These are phyloP conservation scores for Hyposoter didymator DNA, from an alignment of 2,888 invertebrate genomes.

Conservation along the genomic window DNA sequence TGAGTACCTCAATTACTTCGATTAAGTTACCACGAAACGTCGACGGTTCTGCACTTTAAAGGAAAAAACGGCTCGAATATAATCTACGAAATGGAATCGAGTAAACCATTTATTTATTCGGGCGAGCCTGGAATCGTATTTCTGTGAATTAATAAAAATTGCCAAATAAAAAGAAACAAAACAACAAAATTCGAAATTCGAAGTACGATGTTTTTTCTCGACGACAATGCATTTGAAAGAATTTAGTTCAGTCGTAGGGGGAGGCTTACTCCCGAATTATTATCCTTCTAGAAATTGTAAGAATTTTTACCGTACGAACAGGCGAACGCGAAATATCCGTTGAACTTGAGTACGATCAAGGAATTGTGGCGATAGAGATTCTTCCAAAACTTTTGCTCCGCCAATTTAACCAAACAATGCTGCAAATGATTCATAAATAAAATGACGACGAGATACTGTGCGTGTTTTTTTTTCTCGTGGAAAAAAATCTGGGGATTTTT, in stretches of 20 bases:
- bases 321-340: neutral
- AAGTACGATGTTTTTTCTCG: too few relatives aligned
- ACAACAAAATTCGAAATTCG: constrained; percentile 8
- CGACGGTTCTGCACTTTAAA: constrained; percentile 78
- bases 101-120: neutral
- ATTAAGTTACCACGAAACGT: constrained; percentile 81
- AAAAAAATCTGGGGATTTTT: neutral
- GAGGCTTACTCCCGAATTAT: too few relatives aligned
- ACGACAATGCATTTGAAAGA: too few relatives aligned
- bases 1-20: constrained; percentile 60
- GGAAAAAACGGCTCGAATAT: constrained; percentile 81
- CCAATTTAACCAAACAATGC: too few relatives aligned
- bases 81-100: constrained; percentile 59
- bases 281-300: neutral
- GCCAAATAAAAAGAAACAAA: neutral
- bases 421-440: too few relatives aligned
- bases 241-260: too few relatives aligned
- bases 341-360: neutral
- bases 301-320: neutral
- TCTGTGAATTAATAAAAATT: constrained; percentile 48
- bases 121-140: constrained; percentile 44
- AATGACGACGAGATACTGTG: neutral
- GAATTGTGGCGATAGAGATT: neutral
- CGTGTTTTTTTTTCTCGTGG: neutral
- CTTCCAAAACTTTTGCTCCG: neutral